Conservation (phyloP, 2,888 invertebrate genomes). For the Mythimna loreyi region DNA sequence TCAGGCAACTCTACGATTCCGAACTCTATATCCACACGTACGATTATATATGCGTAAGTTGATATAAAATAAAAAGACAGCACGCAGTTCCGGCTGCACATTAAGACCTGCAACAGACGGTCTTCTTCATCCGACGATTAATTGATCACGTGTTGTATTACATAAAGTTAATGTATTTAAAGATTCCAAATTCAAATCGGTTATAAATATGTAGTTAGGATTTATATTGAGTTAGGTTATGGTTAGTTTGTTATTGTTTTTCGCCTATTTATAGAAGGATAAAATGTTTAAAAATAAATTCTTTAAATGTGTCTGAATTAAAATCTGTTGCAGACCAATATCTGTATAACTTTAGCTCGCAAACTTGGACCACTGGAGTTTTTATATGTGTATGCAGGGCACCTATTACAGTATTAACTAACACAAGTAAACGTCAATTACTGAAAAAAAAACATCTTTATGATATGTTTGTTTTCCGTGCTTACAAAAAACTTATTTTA, state of each 20-base stretch:
- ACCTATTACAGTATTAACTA: too few species aligned
- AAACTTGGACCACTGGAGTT: too few species aligned
- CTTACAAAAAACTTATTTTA: too few species aligned
- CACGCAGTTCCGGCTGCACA: slow-evolving; percentile 55
- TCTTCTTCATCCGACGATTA: slow-evolving; percentile 77
- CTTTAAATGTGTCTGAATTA: background rate
- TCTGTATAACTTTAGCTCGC: too few species aligned
- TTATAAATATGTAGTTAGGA: slow-evolving; percentile 33
- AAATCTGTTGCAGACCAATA: background rate
- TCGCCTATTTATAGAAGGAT: background rate
- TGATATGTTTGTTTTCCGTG: too few species aligned
- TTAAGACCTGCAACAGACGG: slow-evolving; percentile 54
- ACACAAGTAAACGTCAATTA: too few species aligned
- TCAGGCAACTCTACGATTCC: slow-evolving; percentile 11
- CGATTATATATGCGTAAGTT: slow-evolving; percentile 60
- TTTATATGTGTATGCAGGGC: too few species aligned
- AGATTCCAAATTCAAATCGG: slow-evolving; percentile 39
- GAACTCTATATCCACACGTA: slow-evolving; percentile 42
- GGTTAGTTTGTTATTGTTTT: background rate
- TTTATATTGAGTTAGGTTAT: slow-evolving; percentile 27
- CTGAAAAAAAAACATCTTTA: too few species aligned
- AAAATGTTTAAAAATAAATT: too few species aligned
- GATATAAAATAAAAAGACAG: slow-evolving; percentile 57
- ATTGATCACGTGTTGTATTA: slow-evolving; percentile 82
- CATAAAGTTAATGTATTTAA: slow-evolving; percentile 75